A percentile compares a stretch with the other conserved stretches of the same genome.
These are phyloP conservation scores for Sebastes wilsoni DNA, from an alignment of 2,797 vertebrate species.

Conservation along the genomic window DNA sequence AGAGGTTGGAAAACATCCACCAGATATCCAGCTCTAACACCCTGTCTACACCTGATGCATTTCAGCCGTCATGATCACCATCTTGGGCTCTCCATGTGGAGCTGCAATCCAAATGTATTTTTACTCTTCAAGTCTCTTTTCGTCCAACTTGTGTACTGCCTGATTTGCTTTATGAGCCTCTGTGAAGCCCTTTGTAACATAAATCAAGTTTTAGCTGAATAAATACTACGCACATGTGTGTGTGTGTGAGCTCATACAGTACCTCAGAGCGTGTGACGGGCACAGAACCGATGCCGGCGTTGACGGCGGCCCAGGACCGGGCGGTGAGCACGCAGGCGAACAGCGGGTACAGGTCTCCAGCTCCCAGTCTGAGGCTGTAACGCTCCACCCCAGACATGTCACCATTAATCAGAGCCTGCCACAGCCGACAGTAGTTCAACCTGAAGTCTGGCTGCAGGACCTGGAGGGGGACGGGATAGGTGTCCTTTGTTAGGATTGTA, in stretches of 20 bases:
- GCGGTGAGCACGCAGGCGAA: slow-evolving; percentile 95
- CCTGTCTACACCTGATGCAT: neutral
- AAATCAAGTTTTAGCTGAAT: neutral
- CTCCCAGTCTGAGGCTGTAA: slow-evolving; percentile 90
- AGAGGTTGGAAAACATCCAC: neutral
- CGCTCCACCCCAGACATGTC: slow-evolving; percentile 89
- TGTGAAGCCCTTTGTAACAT: neutral
- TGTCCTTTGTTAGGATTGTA: neutral
- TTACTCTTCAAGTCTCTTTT: neutral
- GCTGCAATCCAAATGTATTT: neutral
- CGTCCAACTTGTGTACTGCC: neutral
- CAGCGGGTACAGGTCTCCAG: slow-evolving; percentile 91
- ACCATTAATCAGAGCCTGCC: slow-evolving; percentile 91
- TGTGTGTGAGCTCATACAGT: neutral
- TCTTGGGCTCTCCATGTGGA: neutral
- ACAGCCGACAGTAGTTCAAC: slow-evolving; percentile 92
- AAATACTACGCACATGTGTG: neutral
- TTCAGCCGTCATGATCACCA: neutral
- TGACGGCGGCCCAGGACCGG: slow-evolving; percentile 93
- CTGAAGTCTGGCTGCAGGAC: slow-evolving; percentile 90
- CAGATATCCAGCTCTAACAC: neutral
- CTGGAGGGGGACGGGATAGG: slow-evolving; percentile 61
- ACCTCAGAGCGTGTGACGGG: slow-evolving; percentile 89
- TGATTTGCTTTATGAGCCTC: neutral
- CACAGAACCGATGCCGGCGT: slow-evolving; percentile 86